Percentiles rank a stretch among this genome's conserved stretches.
Evolutionary conservation across 1,140 invertebrate genomes (phyloP).

Genomic region (Drosophila pseudoananassae): DNA sequence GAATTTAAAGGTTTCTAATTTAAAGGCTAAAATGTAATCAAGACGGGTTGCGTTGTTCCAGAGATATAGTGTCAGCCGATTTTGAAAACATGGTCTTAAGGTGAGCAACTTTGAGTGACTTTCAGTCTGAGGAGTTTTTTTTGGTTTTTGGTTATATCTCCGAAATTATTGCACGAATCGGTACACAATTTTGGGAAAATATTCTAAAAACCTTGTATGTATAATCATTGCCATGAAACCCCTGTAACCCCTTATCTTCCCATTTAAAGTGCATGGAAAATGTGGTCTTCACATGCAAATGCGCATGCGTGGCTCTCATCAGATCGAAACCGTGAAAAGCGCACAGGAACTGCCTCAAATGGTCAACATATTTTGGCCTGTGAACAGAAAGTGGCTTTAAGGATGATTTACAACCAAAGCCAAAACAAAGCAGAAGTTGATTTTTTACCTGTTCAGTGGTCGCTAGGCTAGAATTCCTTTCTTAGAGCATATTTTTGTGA

Average conservation of each 20-base stretch:
- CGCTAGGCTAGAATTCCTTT: constrained; percentile 11
- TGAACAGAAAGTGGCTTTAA: constrained; percentile 3
- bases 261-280: constrained; percentile 37
- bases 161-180: too few species aligned
- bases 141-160: too few species aligned
- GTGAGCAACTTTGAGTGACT: too few species aligned
- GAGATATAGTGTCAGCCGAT: too few species aligned
- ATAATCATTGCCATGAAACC: not conserved
- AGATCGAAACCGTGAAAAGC: constrained; percentile 28
- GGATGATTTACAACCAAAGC: constrained; percentile 48
- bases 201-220: too few species aligned
- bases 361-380: constrained; percentile 10
- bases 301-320: constrained; percentile 58
- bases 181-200: too few species aligned
- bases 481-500: constrained; percentile 11
- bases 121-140: too few species aligned
- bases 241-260: not conserved
- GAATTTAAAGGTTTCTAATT: too few species aligned
- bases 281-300: constrained; percentile 66
- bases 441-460: constrained; percentile 60
- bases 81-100: too few species aligned
- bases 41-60: too few species aligned
- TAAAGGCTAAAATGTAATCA: too few species aligned
- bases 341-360: constrained; percentile 15
- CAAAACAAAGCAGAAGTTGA: constrained; percentile 14